Evolutionary conservation across 2,888 invertebrate genomes (phyloP).

Genomic region (Empis stercorea): DNA sequence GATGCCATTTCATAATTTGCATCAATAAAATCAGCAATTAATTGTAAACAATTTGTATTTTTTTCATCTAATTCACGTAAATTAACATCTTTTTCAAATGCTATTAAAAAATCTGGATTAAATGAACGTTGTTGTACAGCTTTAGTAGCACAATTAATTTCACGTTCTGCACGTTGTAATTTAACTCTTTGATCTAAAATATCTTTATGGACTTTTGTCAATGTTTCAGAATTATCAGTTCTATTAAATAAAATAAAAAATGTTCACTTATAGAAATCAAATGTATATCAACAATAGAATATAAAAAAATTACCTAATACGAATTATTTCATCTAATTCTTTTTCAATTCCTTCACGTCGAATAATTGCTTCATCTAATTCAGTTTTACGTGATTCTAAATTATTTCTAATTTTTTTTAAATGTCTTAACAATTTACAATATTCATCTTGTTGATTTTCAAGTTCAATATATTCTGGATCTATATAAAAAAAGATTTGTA

Average conservation of each 20-base stretch:
- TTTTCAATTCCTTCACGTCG: slow-evolving; percentile 3
- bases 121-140: slow-evolving; percentile 23
- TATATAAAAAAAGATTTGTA: slow-evolving; percentile 2
- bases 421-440: slow-evolving; percentile 6
- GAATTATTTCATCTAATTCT: slow-evolving; percentile 5
- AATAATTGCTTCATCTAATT: slow-evolving; percentile 6
- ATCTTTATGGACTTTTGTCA: slow-evolving; percentile 29
- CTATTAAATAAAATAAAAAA: slow-evolving; percentile 11
- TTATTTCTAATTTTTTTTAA: slow-evolving; percentile 6
- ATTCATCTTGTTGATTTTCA: slow-evolving; percentile 7
- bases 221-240: slow-evolving; percentile 23
- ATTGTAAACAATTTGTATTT: slow-evolving; percentile 42
- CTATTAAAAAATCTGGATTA: slow-evolving; percentile 20
- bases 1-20: slow-evolving; percentile 23
- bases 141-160: slow-evolving; percentile 25
- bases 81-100: slow-evolving; percentile 38
- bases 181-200: slow-evolving; percentile 30
- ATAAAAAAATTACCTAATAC: background rate
- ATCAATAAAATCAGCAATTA: slow-evolving; percentile 40
- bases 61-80: slow-evolving; percentile 45
- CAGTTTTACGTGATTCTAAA: background rate
- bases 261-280: background rate
- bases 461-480: slow-evolving; percentile 13
- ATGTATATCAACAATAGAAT: background rate
- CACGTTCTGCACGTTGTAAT: slow-evolving; percentile 31